A percentile compares a stretch with the other conserved stretches of the same genome.
phyloP scores from a whole-genome alignment of 2,888 invertebrate species.

The Cepaea hortensis region DNA sequence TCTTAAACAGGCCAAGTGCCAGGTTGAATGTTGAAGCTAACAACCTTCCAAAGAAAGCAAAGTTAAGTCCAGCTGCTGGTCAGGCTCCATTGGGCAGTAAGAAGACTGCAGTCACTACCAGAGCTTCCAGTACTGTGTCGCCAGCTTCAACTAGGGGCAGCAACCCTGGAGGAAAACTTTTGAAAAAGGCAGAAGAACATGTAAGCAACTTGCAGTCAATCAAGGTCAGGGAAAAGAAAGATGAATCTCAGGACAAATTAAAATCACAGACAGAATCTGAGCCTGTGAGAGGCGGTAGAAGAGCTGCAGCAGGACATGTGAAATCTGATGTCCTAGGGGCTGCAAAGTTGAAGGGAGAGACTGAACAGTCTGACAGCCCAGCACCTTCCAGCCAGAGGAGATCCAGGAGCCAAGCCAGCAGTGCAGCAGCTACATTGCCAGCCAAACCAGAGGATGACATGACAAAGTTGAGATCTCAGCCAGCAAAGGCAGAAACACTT shows the following conservation, averaged over 20 bases:
- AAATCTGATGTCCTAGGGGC: not conserved
- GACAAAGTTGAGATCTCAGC: constrained; percentile 9
- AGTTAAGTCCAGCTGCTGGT: not conserved
- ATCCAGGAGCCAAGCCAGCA: not conserved
- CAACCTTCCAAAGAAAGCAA: not conserved
- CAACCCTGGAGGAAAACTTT: not conserved
- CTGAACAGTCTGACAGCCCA: not conserved
- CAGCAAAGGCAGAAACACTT: not conserved
- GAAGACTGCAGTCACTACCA: not conserved
- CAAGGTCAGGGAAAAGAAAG: not conserved
- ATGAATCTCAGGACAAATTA: not conserved
- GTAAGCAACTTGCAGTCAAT: not conserved
- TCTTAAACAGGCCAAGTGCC: too few relatives aligned
- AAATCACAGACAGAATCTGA: not conserved
- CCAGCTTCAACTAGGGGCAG: not conserved
- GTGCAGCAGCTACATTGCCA: not conserved
- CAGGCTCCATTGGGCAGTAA: not conserved
- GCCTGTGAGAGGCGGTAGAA: not conserved
- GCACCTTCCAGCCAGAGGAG: not conserved
- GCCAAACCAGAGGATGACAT: not conserved
- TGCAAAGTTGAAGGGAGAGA: not conserved
- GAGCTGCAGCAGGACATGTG: not conserved
- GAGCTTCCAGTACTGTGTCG: not conserved
- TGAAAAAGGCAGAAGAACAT: not conserved
- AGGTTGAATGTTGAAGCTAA: not conserved